These are phyloP conservation scores for Acrobasis suavella DNA, from an alignment of 2,888 invertebrate species.

Conservation along the genomic window DNA sequence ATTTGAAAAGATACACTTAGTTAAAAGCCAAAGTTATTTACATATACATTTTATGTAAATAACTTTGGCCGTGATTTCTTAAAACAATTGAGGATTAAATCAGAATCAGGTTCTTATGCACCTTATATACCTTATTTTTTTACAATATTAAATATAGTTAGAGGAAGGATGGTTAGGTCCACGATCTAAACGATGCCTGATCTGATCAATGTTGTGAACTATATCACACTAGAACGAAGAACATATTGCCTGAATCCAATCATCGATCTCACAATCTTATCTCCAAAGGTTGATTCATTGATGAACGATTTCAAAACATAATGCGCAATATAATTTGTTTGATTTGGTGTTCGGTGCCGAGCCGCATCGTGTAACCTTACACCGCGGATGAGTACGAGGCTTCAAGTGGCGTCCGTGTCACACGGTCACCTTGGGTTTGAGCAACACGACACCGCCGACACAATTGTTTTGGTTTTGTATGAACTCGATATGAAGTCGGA, in stretches of 20 bases:
- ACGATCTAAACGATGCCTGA: no score
- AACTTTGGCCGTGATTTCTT: no score
- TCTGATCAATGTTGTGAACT: no score
- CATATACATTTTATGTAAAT: no score
- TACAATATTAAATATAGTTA: no score
- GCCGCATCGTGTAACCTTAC: conserved; percentile 24
- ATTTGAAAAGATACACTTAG: no score
- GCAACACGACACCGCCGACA: conserved; percentile 63
- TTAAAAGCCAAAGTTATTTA: no score
- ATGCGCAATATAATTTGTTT: conserved; percentile 15
- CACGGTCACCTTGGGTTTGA: conserved; percentile 65
- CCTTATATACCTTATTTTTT: no score
- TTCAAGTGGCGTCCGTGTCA: conserved; percentile 61
- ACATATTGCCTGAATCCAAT: background rate
- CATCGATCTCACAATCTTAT: background rate
- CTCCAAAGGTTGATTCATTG: conserved; percentile 10
- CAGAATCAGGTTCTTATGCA: no score
- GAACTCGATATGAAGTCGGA: conserved; percentile 38
- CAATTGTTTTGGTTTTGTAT: conserved; percentile 41
- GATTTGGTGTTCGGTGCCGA: conserved; percentile 7
- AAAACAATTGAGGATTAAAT: no score
- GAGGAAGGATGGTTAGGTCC: no score
- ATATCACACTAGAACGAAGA: no score
- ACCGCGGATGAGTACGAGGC: conserved; percentile 39
- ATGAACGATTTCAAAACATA: conserved; percentile 9